Conservation (phyloP, 2,113 vertebrate genomes). For the Aplodontia rufa region DNA sequence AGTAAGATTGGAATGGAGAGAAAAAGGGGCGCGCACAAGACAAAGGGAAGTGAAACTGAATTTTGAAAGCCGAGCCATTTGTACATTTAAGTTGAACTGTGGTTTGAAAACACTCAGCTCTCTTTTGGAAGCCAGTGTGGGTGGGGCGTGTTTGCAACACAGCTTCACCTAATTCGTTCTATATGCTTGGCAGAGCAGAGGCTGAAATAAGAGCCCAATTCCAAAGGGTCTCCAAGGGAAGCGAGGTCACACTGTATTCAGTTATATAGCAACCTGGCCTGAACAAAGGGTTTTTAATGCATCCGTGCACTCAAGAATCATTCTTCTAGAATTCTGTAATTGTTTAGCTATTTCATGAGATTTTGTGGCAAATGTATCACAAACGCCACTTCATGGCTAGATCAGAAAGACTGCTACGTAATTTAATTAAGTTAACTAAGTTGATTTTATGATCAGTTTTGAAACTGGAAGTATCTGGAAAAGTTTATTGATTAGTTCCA, state of each 20-base stretch:
- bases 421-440: constrained; percentile 68
- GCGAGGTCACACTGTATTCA: constrained; percentile 35
- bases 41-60: not conserved
- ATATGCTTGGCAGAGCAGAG: constrained; percentile 71
- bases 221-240: constrained; percentile 46
- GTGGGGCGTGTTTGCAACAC: constrained; percentile 53
- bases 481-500: constrained; percentile 72
- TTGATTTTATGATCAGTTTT: constrained; percentile 77
- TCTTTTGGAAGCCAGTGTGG: constrained; percentile 51
- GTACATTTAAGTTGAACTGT: constrained; percentile 18
- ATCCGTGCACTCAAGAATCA: constrained; percentile 57
- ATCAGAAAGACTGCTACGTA: constrained; percentile 67
- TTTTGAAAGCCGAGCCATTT: constrained; percentile 10
- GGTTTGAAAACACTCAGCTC: constrained; percentile 67
- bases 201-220: constrained; percentile 60
- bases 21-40: not conserved
- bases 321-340: constrained; percentile 58
- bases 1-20: not conserved
- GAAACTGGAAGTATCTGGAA: constrained; percentile 71
- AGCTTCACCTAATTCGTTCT: constrained; percentile 74
- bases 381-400: constrained; percentile 61
- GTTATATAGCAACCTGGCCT: constrained; percentile 57
- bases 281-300: constrained; percentile 1
- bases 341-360: constrained; percentile 49
- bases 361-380: constrained; percentile 50